Base-by-base conservation (phyloP, 2,113 vertebrate species). In the Gracilinanus agilis region DNA sequence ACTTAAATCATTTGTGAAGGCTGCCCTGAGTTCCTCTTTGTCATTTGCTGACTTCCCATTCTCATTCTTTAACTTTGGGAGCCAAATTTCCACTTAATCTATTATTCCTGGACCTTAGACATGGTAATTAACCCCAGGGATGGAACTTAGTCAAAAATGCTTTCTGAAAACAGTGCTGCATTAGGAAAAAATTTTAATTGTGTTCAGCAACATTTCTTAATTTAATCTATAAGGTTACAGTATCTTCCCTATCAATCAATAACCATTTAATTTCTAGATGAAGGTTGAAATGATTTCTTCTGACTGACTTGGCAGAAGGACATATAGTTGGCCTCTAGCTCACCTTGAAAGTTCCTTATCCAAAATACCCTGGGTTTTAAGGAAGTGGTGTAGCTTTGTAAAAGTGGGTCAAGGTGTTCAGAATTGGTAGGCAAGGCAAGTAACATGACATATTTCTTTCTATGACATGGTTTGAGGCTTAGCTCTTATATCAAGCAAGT, bases 211-310 rank as follows among this genome's bases (percentile, higher is more conserved):
- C 94, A 93, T 95, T 93, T 96, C 56, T 97, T 97, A 93, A 96
- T 97, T 98, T 96, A 96, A 67, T 95, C 94, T 97, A 97, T 92
- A 98, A 96, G 88, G 44, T 97, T 97, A 97, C 0, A 53, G 44
- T 94, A 89, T 92, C 58, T 94, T 97, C 94, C 75, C 58, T 95
- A 96, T 97, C 95, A 98, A 97, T 96, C 93, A 97, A 97, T 97
- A 96, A 89, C n/a, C 24, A 54, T 96, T 95, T 97, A 93, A 97
- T 98, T 98, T 93, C 92, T 97, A 58, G 10, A 96, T 93, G 91
- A 97, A 97, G 53, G 58, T 95, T 98, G 93, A 97, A 97, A 97
- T 94, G 0, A 93, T 97, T 98, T 96, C 94, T 90, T 95, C 55
- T 93, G 90, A 94, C 53, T 97, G 96, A 54, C 8, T 93, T 97